A percentile compares a stretch with the other conserved stretches of the same genome.
phyloP scores from a whole-genome alignment of 1,140 invertebrate species.

The Drosophila parvula region DNA sequence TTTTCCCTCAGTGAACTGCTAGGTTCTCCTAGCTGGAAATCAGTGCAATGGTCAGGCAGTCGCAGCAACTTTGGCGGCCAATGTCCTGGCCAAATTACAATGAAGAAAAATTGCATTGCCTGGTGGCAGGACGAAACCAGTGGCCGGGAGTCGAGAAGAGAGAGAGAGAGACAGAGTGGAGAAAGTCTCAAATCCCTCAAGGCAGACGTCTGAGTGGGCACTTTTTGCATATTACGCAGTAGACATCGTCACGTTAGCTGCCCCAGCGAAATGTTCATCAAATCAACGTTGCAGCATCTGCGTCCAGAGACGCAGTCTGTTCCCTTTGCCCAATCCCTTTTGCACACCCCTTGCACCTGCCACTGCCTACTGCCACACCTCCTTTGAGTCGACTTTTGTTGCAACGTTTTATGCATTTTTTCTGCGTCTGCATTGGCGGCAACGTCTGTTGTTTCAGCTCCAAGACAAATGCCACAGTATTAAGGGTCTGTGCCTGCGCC shows the following conservation, averaged over 20 bases:
- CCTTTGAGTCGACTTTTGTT: slow-evolving; percentile 62
- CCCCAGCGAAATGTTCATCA: slow-evolving; percentile 73
- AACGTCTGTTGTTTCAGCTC: slow-evolving; percentile 79
- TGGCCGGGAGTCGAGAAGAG: not conserved
- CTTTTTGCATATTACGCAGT: slow-evolving; percentile 77
- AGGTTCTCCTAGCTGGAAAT: slow-evolving; percentile 44
- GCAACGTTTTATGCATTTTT: slow-evolving; percentile 82
- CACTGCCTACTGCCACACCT: slow-evolving; percentile 21
- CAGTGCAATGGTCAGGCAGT: slow-evolving; percentile 58
- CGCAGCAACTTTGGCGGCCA: slow-evolving; percentile 24
- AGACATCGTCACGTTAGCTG: slow-evolving; percentile 75
- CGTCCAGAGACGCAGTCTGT: slow-evolving; percentile 19
- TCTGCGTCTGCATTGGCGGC: slow-evolving; percentile 66
- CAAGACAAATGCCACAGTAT: slow-evolving; percentile 81
- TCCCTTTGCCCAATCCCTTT: not conserved
- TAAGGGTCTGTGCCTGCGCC: slow-evolving; percentile 64
- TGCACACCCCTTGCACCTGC: slow-evolving; percentile 5
- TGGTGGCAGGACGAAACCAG: slow-evolving; percentile 1
- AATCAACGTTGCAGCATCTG: slow-evolving; percentile 79
- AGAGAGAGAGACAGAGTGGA: not conserved
- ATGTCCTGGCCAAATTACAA: slow-evolving; percentile 66
- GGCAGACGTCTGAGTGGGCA: slow-evolving; percentile 71
- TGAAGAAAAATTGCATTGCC: slow-evolving; percentile 79
- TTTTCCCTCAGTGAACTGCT: slow-evolving; percentile 14
- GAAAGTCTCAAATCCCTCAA: slow-evolving; percentile 66